Base-by-base conservation (phyloP, 2,888 invertebrate genomes). In the Anthrax anthrax region DNA sequence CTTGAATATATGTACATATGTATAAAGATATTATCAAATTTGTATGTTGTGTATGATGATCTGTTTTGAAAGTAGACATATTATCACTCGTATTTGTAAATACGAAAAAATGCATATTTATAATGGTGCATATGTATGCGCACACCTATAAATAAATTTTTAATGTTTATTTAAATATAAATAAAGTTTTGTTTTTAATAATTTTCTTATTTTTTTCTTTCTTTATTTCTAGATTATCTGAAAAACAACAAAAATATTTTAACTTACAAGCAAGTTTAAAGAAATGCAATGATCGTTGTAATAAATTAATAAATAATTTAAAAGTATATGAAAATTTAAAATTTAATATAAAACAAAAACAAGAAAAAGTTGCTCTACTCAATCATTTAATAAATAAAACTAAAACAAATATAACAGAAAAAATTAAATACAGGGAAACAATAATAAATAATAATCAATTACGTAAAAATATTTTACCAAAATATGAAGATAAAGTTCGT, bases 401-500 rank as follows among this genome's bases (percentile, higher is more conserved):
- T 41, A 72, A 68, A 51, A 70, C 74, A 54, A 70, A 56, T 50
- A 56, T 60, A 49, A 50, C 53, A 18, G 44, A 50, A 17, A 57
- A 60, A 49, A 60, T 55, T 43, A 51, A 55, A 42, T 57, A 57
- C 50, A 58, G 69, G n/a, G 59, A 63, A 29, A 59, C 64, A 29
- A 54, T 72, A 32, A 58, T 54, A 13, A 58, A 58, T 29, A 62
- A 73, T 14, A 69, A 68, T 54, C 52, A 49, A 5, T 64, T 74
- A 52, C 65, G 75, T 53, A 63, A 65, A 42, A 69, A 72, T 52
- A 70, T 72, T 57, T 63, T 81, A 51, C 77, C 77, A 42, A 73
- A 72, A 50, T 81, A 80, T 57, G 75, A 76, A 51, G 74, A 73
- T 44, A 73, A 77, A 56, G 75, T 80, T n/a, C 72, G 75, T 54